Evolutionary conservation across 2,888 invertebrate genomes (phyloP), one percentile per base, ranked within the genome.

Genomic region (Caenorhabditis sulstoni): DNA sequence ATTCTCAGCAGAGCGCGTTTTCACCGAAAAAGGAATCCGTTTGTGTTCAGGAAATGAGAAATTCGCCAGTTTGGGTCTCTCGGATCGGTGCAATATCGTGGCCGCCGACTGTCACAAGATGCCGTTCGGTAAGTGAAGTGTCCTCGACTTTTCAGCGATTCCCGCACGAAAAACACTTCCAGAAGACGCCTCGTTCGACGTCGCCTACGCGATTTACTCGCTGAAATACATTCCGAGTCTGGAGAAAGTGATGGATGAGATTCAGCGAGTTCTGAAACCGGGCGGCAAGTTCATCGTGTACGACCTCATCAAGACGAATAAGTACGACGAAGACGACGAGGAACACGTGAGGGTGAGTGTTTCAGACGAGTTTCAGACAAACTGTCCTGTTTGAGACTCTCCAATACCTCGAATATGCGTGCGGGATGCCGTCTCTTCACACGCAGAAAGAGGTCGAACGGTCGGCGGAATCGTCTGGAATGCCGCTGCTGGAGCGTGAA

Each of bases 341-440:
- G 83, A 85, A 55, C 89, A 89, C 55, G 47, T 77, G 73, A 79
- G 81, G 73, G 84, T 83, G n/a, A 52, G 47, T n/a, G 45, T 14
- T 5, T 52, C 16, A 58, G 35, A 37, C 7, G 8, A 39, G 23
- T 11, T 41, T 14, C 14, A 62, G 22, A 9, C 50, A n/a, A n/a
- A n/a, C n/a, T n/a, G n/a, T 53, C 16, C 20, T 29, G 23, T 65
- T 83, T 57, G 29, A 84, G 84, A 64, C 82, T 0, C 76, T 85
- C 14, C 76, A 84, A 53, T 82, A 82, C 18, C 62, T 86, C 23
- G 85, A 86, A 57, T 89, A 84, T 59, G 87, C 87, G 1, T 89
- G 89, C 75, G 89, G 89, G 53, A 89, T 89, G 89, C 89, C 89
- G 0, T 76, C 87, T 12, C 68, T 89, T 5, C 89, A 89, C 77